Percentiles rank a stretch among this genome's conserved stretches.
Conservation (phyloP, 2,888 invertebrate genomes). For the Erannis defoliaria region DNA sequence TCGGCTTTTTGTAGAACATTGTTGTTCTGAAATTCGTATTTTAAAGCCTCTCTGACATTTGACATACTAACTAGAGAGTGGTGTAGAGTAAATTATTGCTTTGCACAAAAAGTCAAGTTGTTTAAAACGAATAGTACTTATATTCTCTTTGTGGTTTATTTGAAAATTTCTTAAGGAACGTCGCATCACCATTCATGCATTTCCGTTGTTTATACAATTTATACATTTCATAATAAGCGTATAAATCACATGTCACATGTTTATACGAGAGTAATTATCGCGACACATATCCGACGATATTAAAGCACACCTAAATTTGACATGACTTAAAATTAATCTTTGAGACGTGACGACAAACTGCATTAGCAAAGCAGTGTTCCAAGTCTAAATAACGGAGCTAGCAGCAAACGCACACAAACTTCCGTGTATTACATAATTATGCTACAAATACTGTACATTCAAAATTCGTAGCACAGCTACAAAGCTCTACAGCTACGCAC, state of each 20-base stretch:
- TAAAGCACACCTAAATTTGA: conserved; percentile 68
- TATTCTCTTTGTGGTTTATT: too few species aligned
- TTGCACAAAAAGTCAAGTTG: too few species aligned
- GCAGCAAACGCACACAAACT: background rate
- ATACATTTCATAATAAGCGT: too few species aligned
- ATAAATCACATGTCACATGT: conserved; percentile 44
- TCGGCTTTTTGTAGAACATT: too few species aligned
- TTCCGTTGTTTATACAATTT: too few species aligned
- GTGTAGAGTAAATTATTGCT: too few species aligned
- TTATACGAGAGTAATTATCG: conserved; percentile 54
- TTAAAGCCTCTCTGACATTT: too few species aligned
- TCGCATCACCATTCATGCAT: too few species aligned
- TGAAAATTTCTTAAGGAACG: too few species aligned
- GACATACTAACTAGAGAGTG: too few species aligned
- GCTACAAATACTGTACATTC: background rate
- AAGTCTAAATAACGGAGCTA: background rate
- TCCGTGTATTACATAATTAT: background rate
- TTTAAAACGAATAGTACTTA: too few species aligned
- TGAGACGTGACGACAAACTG: conserved; percentile 47
- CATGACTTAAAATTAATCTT: conserved; percentile 77
- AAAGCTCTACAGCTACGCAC: background rate
- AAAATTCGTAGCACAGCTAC: background rate
- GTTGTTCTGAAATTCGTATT: too few species aligned
- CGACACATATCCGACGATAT: conserved; percentile 61
- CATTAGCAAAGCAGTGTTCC: conserved; percentile 7